phyloP scores from a whole-genome alignment of 1,140 invertebrate genomes.

The Lysiphlebus fabarum region DNA sequence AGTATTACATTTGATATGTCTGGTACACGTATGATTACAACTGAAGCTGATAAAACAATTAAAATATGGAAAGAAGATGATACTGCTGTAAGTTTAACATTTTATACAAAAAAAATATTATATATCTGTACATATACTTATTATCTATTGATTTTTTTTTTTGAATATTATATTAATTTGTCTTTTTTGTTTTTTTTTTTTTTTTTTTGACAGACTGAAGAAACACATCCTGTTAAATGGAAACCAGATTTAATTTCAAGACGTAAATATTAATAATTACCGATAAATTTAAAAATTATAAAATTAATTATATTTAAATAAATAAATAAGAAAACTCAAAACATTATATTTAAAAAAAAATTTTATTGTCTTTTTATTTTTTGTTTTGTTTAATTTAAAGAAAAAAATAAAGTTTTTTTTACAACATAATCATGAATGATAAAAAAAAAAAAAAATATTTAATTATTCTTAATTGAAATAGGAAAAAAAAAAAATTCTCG shows the following conservation, averaged over 20 bases:
- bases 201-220: constrained; percentile 84
- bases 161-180: constrained; percentile 17
- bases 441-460: too few relatives aligned
- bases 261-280: constrained; percentile 20
- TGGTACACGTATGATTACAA: constrained; percentile 89
- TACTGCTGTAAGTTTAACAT: constrained; percentile 65
- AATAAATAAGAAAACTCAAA: too few relatives aligned
- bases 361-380: too few relatives aligned
- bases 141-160: constrained; percentile 12
- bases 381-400: too few relatives aligned
- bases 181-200: constrained; percentile 24
- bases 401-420: too few relatives aligned
- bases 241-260: constrained; percentile 69
- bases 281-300: too few relatives aligned
- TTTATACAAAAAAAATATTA: background rate
- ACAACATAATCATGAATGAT: too few relatives aligned
- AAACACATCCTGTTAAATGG: constrained; percentile 96
- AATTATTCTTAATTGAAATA: too few relatives aligned
- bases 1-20: constrained; percentile 93
- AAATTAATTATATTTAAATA: too few relatives aligned
- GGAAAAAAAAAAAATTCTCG: too few relatives aligned
- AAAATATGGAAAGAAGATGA: constrained; percentile 99
- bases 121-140: constrained; percentile 23
- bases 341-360: too few relatives aligned
- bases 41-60: constrained; percentile 98